Base-by-base conservation (phyloP, 1,140 invertebrate genomes). In the Procambarus clarkii region DNA sequence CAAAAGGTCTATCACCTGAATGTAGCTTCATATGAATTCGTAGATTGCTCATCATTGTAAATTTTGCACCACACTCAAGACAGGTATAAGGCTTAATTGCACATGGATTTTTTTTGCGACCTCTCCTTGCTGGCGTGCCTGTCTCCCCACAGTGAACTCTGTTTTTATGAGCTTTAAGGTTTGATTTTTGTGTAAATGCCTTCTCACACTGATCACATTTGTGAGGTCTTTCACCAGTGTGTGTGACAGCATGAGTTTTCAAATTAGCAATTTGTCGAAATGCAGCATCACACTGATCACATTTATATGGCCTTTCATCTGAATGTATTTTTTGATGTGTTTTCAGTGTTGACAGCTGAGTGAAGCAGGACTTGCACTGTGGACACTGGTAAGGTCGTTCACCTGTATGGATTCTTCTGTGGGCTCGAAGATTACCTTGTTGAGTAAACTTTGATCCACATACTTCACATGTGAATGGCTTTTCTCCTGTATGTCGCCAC, bases 371-470 rank as follows among this genome's bases (percentile, higher is more conserved):
- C 46, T 93, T 92, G 88, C 93, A 93, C 78, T 91, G 60, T 3
- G 79, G 91, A 79, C 93, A 93, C 71, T 92, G 82, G 93, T 97
- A 98, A 77, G 97, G 97, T 95, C 98, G 98, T 88, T 96, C 97
- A 86, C 96, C 97, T 90, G 98, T 97, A 94, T 99, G 98, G 94
- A 98, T 98, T 60, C 97, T 96, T 7, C 98, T 97, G 94, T 99
- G 98, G 74, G 98, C 96, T 93, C 98, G 96, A 93, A 98, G 97
- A 94, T 98, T 98, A 94, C 98, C 98, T 94, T 98, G 98, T 46
- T 98, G 96, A 79, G 98, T 98, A 94, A 99, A 99, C 94, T 98
- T 97, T 78, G 98, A 97, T 44, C 98, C 98, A 94, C 98, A 99
- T 60, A 82, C 86, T 45, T 93, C 93, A 79, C 93, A 93, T 8